Evolutionary conservation across 2,888 invertebrate genomes (phyloP).

Genomic region (Dinocampus coccinellae): DNA sequence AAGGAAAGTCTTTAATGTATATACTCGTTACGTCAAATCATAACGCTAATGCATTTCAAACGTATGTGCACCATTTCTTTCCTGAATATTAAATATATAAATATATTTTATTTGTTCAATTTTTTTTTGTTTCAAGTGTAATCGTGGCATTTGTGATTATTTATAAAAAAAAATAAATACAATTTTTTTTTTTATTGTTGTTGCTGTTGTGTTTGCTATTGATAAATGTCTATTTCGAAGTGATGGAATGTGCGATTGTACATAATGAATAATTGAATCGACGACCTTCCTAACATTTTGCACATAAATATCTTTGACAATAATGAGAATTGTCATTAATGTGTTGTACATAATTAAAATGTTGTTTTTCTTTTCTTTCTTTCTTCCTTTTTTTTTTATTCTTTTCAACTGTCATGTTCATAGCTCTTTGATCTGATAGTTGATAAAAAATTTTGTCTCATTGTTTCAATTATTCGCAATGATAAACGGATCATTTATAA

Average conservation of each 20-base stretch:
- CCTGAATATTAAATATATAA: too few relatives aligned
- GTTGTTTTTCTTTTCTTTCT: neutral
- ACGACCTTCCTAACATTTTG: neutral
- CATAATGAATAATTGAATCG: neutral
- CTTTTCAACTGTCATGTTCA: too few relatives aligned
- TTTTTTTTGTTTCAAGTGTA: neutral
- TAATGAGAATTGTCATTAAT: neutral
- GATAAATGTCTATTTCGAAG: too few relatives aligned
- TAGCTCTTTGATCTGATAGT: too few relatives aligned
- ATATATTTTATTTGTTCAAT: slow-evolving; percentile 33
- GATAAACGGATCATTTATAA: neutral
- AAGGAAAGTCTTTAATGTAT: slow-evolving; percentile 58
- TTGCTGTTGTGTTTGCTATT: too few relatives aligned
- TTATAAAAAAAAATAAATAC: too few relatives aligned
- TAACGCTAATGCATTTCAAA: slow-evolving; percentile 17
- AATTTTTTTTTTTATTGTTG: neutral
- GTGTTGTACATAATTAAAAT: neutral
- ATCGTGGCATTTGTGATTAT: too few relatives aligned
- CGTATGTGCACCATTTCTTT: slow-evolving; percentile 37
- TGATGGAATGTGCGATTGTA: neutral
- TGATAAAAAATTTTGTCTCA: neutral
- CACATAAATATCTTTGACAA: neutral
- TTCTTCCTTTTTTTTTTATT: neutral
- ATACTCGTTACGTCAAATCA: slow-evolving; percentile 53
- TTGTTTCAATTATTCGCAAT: neutral